Percentiles rank a stretch among this genome's conserved stretches.
These are phyloP conservation scores for Ciconia nigra DNA, from an alignment of 2,797 vertebrate species.

Conservation along the genomic window DNA sequence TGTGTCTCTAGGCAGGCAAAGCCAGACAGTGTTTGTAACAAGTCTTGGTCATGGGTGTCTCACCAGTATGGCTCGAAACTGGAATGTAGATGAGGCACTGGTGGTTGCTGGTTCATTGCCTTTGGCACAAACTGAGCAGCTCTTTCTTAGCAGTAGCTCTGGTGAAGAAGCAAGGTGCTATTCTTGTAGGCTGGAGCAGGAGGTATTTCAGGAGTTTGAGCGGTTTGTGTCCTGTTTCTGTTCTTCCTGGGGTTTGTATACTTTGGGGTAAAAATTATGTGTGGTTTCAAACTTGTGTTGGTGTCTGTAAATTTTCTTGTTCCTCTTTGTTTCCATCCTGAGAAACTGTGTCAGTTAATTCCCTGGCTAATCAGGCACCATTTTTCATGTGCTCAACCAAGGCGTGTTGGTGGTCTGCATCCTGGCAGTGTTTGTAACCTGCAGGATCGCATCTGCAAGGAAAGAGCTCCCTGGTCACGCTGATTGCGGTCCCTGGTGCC, in stretches of 20 bases:
- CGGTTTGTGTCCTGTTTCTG: not conserved
- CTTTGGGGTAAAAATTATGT: not conserved
- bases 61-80: not conserved
- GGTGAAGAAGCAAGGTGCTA: not conserved
- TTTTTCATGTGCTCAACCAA: not conserved
- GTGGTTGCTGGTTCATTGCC: not conserved
- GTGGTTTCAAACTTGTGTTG: not conserved
- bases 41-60: not conserved
- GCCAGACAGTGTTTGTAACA: not conserved
- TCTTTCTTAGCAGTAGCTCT: not conserved
- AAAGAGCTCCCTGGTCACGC: not conserved
- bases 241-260: not conserved
- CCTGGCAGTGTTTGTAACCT: not conserved
- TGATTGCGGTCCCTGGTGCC: not conserved
- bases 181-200: not conserved
- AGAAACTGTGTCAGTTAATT: not conserved
- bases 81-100: not conserved
- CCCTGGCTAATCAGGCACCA: not conserved
- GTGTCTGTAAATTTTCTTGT: not conserved
- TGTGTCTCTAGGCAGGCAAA: not conserved
- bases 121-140: not conserved
- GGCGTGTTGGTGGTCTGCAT: not conserved
- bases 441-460: not conserved
- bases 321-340: not conserved
- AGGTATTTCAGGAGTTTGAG: not conserved